Percentiles rank a stretch among this genome's conserved stretches.
Evolutionary conservation across 2,113 vertebrate species (phyloP).

Genomic region (Petroica traversi): DNA sequence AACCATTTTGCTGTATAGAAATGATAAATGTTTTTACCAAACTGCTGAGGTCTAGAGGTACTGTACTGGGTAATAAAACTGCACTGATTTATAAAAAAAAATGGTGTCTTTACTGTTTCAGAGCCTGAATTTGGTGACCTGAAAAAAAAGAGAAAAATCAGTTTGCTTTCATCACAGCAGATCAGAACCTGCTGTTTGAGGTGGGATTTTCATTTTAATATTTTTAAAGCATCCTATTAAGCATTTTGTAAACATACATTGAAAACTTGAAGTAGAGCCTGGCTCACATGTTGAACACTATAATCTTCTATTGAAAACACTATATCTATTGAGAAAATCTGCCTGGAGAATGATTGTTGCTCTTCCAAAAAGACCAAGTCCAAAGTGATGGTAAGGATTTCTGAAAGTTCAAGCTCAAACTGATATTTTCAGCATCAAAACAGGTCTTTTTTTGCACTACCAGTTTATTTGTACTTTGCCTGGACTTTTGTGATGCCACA

Average conservation of each 20-base stretch:
- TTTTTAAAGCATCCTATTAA: background rate
- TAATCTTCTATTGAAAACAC: no score
- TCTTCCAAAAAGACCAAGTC: background rate
- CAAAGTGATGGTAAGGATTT: background rate
- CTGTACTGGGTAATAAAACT: background rate
- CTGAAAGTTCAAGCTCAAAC: background rate
- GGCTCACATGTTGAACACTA: background rate
- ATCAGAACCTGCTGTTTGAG: rapidly evolving
- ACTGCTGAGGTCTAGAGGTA: background rate
- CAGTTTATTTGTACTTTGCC: background rate
- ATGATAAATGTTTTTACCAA: background rate
- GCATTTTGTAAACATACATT: background rate
- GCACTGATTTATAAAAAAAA: background rate
- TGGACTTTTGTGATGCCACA: background rate
- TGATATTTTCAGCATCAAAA: background rate
- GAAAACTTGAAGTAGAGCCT: background rate
- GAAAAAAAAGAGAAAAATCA: background rate
- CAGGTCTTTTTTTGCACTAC: background rate
- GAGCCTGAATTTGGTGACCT: background rate
- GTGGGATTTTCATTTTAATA: background rate
- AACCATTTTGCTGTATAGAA: background rate
- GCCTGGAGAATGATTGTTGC: rapidly evolving
- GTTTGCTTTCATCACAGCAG: background rate
- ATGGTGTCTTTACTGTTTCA: background rate
- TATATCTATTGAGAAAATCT: background rate